Conservation (phyloP, 1,140 invertebrate genomes). For the Samia ricini region DNA sequence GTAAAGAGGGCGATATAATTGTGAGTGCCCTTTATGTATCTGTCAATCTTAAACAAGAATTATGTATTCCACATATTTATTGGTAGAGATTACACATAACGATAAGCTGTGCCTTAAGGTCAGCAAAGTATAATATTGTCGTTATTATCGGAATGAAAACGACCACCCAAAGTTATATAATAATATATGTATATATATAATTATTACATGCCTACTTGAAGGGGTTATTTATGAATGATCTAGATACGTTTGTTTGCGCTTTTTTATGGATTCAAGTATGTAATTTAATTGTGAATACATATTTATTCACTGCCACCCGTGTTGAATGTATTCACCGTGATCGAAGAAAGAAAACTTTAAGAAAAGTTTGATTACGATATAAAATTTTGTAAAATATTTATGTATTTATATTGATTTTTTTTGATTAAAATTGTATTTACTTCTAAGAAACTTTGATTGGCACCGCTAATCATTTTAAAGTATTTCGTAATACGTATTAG, state of each 20-base stretch:
- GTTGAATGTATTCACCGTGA: too few relatives aligned
- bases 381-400: too few relatives aligned
- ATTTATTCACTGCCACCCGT: background rate
- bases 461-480: too few relatives aligned
- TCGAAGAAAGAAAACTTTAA: too few relatives aligned
- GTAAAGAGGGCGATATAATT: slow-evolving; percentile 1
- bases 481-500: too few relatives aligned
- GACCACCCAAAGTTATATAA: slow-evolving; percentile 6
- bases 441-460: too few relatives aligned
- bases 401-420: too few relatives aligned
- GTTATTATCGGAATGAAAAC: background rate
- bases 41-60: slow-evolving; percentile 8
- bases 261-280: background rate
- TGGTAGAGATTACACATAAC: background rate
- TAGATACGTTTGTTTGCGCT: background rate
- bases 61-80: slow-evolving; percentile 6
- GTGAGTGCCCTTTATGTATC: slow-evolving; percentile 8
- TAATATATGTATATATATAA: background rate
- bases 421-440: too few relatives aligned
- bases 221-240: background rate
- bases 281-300: background rate
- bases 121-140: background rate
- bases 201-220: background rate
- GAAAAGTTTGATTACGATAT: too few relatives aligned
- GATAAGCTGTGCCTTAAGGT: background rate